phyloP scores from a whole-genome alignment of 1,140 invertebrate genomes.

The Trissolcus basalis region DNA sequence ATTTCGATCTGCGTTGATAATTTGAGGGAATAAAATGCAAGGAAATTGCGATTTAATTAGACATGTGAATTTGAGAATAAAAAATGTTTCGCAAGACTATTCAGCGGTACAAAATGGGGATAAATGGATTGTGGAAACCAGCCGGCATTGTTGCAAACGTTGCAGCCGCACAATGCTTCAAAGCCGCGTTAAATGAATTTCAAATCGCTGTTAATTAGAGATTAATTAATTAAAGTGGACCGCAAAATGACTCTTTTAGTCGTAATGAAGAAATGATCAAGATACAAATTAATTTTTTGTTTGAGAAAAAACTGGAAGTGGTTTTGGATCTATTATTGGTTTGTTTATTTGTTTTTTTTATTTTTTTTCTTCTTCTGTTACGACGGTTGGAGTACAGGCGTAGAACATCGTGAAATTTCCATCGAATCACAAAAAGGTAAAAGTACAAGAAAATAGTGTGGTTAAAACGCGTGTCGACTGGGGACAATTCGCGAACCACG shows the following conservation, averaged over 20 bases:
- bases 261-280: neutral
- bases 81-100: slow-evolving; percentile 8
- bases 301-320: no score
- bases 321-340: no score
- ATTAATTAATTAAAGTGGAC: slow-evolving; percentile 1
- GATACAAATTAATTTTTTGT: no score
- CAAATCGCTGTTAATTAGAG: neutral
- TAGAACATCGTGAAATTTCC: slow-evolving; percentile 26
- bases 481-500: slow-evolving; percentile 61
- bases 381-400: slow-evolving; percentile 19
- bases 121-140: slow-evolving; percentile 23
- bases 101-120: slow-evolving; percentile 1
- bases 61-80: slow-evolving; percentile 7
- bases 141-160: slow-evolving; percentile 8
- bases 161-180: neutral
- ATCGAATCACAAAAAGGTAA: slow-evolving; percentile 46
- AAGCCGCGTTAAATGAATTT: neutral
- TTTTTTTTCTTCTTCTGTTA: no score
- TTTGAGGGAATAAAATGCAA: neutral
- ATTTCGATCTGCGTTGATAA: neutral
- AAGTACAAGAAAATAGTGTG: slow-evolving; percentile 50
- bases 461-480: slow-evolving; percentile 51
- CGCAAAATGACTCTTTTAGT: neutral
- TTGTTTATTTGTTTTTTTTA: neutral
- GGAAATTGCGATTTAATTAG: slow-evolving; percentile 14